Conservation (phyloP, 2,113 vertebrate species). For the Albula glossodonta region DNA sequence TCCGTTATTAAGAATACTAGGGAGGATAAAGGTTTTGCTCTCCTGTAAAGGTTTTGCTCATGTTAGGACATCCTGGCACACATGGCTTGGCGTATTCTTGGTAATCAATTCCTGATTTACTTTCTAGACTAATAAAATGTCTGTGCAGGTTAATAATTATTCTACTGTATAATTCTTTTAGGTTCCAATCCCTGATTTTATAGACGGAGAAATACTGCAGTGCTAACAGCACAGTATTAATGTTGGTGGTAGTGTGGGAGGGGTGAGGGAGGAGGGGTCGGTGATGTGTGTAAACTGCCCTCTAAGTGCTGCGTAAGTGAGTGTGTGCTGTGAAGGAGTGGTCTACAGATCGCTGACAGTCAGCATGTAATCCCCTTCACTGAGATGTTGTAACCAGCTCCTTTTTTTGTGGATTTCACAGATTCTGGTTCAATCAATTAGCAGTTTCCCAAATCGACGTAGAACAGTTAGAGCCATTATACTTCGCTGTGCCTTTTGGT, state of each 20-base stretch:
- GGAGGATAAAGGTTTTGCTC: no score
- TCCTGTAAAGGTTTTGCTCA: not conserved
- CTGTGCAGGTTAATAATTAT: not conserved
- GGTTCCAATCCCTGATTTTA: not conserved
- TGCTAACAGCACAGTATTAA: not conserved
- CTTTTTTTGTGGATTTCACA: constrained; percentile 42
- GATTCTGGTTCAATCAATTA: constrained; percentile 58
- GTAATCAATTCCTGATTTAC: not conserved
- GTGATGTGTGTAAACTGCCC: constrained; percentile 67
- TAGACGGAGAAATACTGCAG: not conserved
- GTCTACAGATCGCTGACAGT: constrained; percentile 53
- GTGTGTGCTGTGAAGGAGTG: constrained; percentile 51
- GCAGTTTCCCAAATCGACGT: constrained; percentile 66
- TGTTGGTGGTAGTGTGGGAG: not conserved
- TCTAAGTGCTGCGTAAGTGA: constrained; percentile 61
- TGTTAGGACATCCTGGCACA: not conserved
- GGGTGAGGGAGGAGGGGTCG: constrained; percentile 10
- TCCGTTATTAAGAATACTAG: no score
- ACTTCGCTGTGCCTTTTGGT: constrained; percentile 58
- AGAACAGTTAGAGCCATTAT: constrained; percentile 72
- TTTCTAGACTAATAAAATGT: not conserved
- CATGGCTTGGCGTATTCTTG: not conserved
- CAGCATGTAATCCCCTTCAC: constrained; percentile 58
- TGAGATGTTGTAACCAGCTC: constrained; percentile 50
- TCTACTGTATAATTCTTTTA: not conserved